Base-by-base conservation (phyloP, 1,140 invertebrate species). In the Proales similis region DNA sequence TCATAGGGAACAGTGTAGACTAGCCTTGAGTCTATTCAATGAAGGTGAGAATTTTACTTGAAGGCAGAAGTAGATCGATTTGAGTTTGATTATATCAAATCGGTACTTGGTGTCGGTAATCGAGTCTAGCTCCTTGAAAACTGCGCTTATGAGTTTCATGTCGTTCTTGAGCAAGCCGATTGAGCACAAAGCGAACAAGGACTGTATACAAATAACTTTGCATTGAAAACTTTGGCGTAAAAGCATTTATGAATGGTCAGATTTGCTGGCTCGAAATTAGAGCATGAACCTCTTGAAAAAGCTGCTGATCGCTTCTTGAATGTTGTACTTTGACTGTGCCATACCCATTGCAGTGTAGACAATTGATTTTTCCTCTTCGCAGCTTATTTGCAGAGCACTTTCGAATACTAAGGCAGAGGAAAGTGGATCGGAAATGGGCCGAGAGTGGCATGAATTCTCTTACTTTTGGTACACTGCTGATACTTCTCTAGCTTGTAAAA, bases 381-480 rank as follows among this genome's bases (percentile, higher is more conserved):
- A 17, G 12, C 36, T 17, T 14, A 57, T 26, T 42, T 39, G 29
- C 12, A 57, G 45, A 12, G 51, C 51, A 57, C 51, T 57, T 26
- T 57, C 51, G 45, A 57, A 57, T 19, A 57, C 51, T 57, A 17
- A 36, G 42, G 26, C 6, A 4, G 7, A 48, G 19, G 22, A 48
- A 2, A 3, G 14, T 26, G 4, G n/a, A 17, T 4, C 4, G 12
- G 36, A 27, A 27, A 1, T 2, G 7, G 17, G 19, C 14, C 14
- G n/a, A 14, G 4, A 1, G 17, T 2, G 17, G 9, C 27, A 47
- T 2, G 26, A 6, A 19, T 17, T 39, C 29, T 11, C 12, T 11
- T 57, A 57, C 51, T 57, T 57, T 57, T 38, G 27, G 51, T 27
- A 22, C 51, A 57, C 45, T 57, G 36, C 45, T 57, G 51, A 42